Base-by-base conservation (phyloP, 2,797 vertebrate species). In the Muraenolepis orangiensis region DNA sequence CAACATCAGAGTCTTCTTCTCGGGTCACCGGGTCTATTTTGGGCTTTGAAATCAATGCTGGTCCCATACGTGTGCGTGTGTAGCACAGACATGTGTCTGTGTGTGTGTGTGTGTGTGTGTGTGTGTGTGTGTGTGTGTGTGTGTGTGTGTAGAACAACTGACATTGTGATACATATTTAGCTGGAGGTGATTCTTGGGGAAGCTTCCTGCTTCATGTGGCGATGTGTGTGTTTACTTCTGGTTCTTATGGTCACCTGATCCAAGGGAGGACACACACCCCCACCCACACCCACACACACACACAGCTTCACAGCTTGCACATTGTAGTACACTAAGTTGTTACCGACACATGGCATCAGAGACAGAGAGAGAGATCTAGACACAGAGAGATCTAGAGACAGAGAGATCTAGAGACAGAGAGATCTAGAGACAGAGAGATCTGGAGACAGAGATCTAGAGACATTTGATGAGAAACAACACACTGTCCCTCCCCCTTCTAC, bases 21-120 rank as follows among this genome's bases (percentile, higher is more conserved):
- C 85, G 86, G 87, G 80, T 89, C 87, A 85, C 73, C 79, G 66
- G 46, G 86, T 84, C 88, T 92, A 91, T 91, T 91, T 92, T 88
- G 90, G 84, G 85, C 84, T 79, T 82, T 86, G 76, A 84, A 76
- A 87, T 86, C 84, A 74, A 81, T 86, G 77, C 80, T 70, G 66
- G 12, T 29, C 80, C 77, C 71, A 72, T 66, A 72, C 81, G 75
- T 71, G 38, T 40, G 38, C 11, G 38, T 40, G 38, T 14, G 38
- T 14, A 40, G 12, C 12, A 10, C 38, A 14, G 38, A 40, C 1
- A 13, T 14, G 38, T 40, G 38, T 13, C 0, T 40, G 38, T 14
- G 38, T 14, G 42, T 46, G 16, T 20, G 42, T 4, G 16, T 46
- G 42, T 46, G 42, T 5, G 16, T 34, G 32, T 34, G 32, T 34